These are phyloP conservation scores for Andrena marginata DNA, from an alignment of 2,888 invertebrate species.

Conservation along the genomic window DNA sequence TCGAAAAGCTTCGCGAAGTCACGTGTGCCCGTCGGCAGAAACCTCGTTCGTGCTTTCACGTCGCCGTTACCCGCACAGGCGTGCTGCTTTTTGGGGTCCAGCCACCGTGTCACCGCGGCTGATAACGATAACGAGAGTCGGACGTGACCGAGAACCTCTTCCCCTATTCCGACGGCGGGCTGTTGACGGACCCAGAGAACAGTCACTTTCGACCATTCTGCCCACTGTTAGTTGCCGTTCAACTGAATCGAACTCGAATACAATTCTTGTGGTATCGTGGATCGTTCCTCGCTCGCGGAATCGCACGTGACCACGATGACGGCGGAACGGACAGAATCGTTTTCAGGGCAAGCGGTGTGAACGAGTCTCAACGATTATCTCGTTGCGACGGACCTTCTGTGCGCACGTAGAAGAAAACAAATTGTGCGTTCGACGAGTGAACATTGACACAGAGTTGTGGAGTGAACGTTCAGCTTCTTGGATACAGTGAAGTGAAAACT, in stretches of 20 bases:
- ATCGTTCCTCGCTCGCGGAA: background rate
- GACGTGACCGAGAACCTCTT: constrained; percentile 57
- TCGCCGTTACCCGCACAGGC: constrained; percentile 69
- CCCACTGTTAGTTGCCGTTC: background rate
- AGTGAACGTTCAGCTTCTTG: constrained; percentile 33
- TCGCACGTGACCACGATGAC: background rate
- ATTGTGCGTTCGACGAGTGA: background rate
- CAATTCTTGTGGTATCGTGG: background rate
- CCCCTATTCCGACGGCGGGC: background rate
- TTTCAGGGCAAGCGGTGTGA: background rate
- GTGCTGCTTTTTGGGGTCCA: constrained; percentile 66
- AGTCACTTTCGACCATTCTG: background rate
- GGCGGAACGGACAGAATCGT: background rate
- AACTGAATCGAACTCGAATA: background rate
- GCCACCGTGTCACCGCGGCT: constrained; percentile 64
- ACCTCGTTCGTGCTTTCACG: constrained; percentile 81
- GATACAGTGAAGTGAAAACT: constrained; percentile 62
- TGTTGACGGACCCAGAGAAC: background rate
- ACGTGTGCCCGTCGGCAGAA: constrained; percentile 82
- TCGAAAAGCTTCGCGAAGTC: constrained; percentile 83
- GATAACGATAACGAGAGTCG: constrained; percentile 68
- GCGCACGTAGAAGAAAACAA: background rate
- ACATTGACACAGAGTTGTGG: background rate
- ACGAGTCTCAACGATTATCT: background rate
- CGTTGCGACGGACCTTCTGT: background rate